These are phyloP conservation scores for Exaiptasia diaphana DNA, from an alignment of 64 coral and sea anemone species.

Conservation along the genomic window DNA sequence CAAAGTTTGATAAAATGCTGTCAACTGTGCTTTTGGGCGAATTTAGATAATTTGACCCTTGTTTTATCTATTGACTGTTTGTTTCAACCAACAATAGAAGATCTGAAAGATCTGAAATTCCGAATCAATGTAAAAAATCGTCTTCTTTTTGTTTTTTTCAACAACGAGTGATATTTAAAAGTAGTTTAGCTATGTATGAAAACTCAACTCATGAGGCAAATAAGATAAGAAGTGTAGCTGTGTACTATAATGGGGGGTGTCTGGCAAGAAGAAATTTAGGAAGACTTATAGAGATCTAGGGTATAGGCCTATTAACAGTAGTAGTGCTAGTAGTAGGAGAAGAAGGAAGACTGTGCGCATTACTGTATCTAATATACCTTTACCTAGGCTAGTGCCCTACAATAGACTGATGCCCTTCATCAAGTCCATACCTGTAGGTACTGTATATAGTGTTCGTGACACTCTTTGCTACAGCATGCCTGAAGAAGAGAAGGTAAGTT, in stretches of 20 bases:
- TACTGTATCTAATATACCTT: not conserved
- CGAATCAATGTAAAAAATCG: not conserved
- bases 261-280: constrained; percentile 57
- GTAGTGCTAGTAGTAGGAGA: not conserved
- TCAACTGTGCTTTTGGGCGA: too few species aligned
- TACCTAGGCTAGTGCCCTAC: constrained; percentile 32
- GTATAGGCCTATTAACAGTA: not conserved
- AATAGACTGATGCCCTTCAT: constrained; percentile 24
- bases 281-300: not conserved
- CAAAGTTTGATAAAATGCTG: too few species aligned
- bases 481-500: constrained; percentile 15
- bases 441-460: not conserved
- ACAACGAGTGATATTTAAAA: too few species aligned
- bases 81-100: not conserved
- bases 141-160: constrained; percentile 6
- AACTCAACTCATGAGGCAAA: too few species aligned
- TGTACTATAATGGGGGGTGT: constrained; percentile 59
- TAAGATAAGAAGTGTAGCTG: constrained; percentile 46
- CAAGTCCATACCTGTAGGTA: constrained; percentile 5
- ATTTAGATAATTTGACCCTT: too few species aligned
- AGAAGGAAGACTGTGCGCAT: not conserved
- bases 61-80: not conserved
- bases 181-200: too few species aligned
- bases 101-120: not conserved
- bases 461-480: not conserved